Percentiles rank a stretch among this genome's conserved stretches.
These are phyloP conservation scores for Torymus tubicola DNA, from an alignment of 2,888 invertebrate species.

Conservation along the genomic window DNA sequence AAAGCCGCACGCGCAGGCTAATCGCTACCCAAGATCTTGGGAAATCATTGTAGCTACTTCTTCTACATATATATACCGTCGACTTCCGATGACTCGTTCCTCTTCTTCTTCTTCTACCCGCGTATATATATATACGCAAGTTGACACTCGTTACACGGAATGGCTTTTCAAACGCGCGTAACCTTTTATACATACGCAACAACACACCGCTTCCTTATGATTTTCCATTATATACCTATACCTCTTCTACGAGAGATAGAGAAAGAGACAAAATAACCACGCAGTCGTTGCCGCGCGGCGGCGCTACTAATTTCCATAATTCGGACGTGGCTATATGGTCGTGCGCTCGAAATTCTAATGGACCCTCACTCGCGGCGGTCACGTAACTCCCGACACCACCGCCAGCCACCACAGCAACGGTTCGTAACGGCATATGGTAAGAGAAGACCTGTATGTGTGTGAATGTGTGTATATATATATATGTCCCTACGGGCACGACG, in stretches of 20 bases:
- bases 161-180: too few relatives aligned
- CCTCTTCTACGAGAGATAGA: neutral
- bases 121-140: neutral
- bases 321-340: neutral
- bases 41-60: conserved; percentile 22
- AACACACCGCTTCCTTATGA: too few relatives aligned
- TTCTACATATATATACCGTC: too few relatives aligned
- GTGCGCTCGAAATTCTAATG: conserved; percentile 45
- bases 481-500: conserved; percentile 4
- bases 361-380: conserved; percentile 40
- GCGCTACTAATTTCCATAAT: too few relatives aligned
- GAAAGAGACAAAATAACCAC: neutral
- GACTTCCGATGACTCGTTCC: conserved; percentile 39
- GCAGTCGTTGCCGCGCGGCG: too few relatives aligned
- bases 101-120: too few relatives aligned
- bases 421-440: conserved; percentile 46
- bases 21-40: conserved; percentile 29
- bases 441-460: conserved; percentile 12
- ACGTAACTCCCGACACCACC: conserved; percentile 29
- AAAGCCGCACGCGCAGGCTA: conserved; percentile 9
- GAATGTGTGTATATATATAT: too few relatives aligned
- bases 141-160: conserved; percentile 15
- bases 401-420: conserved; percentile 11
- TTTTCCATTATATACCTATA: neutral
- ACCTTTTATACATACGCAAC: too few relatives aligned